Percentiles rank a stretch among this genome's conserved stretches.
Conservation (phyloP, 2,888 invertebrate genomes). For the Nymphalis c-album region DNA sequence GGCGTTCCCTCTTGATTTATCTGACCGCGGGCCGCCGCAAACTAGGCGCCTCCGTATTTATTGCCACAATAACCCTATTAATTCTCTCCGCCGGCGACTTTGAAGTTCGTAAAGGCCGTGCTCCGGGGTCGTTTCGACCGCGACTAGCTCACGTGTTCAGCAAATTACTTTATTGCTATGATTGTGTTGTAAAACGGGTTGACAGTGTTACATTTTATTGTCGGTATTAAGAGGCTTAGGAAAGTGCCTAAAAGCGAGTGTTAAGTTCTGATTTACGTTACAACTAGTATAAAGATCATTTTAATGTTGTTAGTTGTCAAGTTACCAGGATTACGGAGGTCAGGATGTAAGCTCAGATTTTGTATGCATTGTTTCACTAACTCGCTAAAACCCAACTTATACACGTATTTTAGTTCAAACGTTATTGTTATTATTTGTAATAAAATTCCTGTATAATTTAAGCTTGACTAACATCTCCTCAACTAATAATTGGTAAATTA, state of each 20-base stretch:
- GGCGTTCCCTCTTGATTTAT: constrained; percentile 74
- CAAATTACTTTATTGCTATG: constrained; percentile 40
- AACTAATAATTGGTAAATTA: constrained; percentile 6
- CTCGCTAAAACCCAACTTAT: neutral
- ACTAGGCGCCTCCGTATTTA: constrained; percentile 76
- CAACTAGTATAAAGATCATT: constrained; percentile 27
- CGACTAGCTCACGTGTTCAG: constrained; percentile 37
- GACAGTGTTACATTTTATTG: constrained; percentile 22
- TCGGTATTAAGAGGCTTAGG: constrained; percentile 23
- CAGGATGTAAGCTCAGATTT: constrained; percentile 18
- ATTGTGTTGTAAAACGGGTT: constrained; percentile 30
- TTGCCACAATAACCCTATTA: constrained; percentile 80
- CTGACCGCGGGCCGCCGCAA: constrained; percentile 71
- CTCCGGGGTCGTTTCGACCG: constrained; percentile 39
- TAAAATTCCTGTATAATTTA: neutral
- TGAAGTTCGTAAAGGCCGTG: constrained; percentile 53
- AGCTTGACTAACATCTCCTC: neutral
- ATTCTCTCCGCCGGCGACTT: constrained; percentile 67
- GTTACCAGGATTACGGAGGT: constrained; percentile 20
- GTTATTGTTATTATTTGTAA: neutral
- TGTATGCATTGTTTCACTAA: neutral
- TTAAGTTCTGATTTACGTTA: constrained; percentile 25
- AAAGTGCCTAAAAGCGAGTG: constrained; percentile 21
- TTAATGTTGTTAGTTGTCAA: constrained; percentile 24
- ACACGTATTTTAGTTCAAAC: neutral